A percentile compares a stretch with the other conserved stretches of the same genome.
phyloP scores from a whole-genome alignment of 92 coral and sea anemone genomes.

The Zoanthus sansibaricus region DNA sequence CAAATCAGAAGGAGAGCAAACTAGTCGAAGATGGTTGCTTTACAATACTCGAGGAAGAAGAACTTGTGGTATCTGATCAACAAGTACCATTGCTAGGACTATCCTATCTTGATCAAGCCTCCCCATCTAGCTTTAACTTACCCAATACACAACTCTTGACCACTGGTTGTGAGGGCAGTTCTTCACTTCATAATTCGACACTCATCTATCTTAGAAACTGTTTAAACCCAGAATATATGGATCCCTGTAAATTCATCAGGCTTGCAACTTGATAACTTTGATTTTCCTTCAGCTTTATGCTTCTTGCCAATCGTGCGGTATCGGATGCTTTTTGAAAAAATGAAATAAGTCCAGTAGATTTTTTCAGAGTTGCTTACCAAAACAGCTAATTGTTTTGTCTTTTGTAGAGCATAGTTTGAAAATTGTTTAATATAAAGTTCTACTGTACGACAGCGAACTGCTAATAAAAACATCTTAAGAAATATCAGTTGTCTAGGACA shows the following conservation, averaged over 20 bases:
- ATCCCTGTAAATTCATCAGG: no score
- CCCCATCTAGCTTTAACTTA: slow-evolving; percentile 27
- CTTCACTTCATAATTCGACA: no score
- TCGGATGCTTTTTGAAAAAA: background rate
- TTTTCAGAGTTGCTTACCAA: background rate
- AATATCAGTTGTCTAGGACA: background rate
- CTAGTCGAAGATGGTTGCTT: background rate
- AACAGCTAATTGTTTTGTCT: slow-evolving; percentile 2
- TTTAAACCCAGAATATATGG: background rate
- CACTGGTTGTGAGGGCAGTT: no score
- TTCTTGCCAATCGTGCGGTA: background rate
- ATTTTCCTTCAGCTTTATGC: background rate
- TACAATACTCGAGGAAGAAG: background rate
- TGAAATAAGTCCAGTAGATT: background rate
- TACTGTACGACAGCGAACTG: background rate
- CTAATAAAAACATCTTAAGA: background rate
- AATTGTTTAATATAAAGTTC: background rate
- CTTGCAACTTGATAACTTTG: no score
- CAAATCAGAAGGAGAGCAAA: no score
- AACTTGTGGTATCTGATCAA: slow-evolving; percentile 27
- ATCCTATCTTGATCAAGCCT: slow-evolving; percentile 13
- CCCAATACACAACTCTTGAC: no score
- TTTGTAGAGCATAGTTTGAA: background rate
- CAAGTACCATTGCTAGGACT: slow-evolving; percentile 31
- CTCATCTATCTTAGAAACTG: background rate